Conservation (phyloP, 2,113 vertebrate genomes). For the Myiagra hebetior region DNA sequence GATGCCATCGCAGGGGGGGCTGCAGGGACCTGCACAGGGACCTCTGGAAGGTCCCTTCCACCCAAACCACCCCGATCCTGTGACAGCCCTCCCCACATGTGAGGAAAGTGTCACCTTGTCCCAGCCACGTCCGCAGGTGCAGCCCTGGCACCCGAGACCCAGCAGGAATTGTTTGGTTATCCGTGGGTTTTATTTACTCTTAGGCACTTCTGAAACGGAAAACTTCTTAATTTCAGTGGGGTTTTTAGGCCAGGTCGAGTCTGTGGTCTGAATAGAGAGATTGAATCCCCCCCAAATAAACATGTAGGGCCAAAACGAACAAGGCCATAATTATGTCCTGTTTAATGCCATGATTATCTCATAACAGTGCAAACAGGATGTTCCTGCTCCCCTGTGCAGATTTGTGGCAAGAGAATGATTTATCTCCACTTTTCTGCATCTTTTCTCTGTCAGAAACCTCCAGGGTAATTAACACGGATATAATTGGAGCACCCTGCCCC, state of each 20-base stretch:
- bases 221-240: background rate
- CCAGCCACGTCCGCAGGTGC: accelerated
- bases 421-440: background rate
- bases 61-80: background rate
- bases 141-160: background rate
- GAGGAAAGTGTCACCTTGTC: background rate
- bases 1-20: accelerated
- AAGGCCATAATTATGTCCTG: background rate
- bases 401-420: background rate
- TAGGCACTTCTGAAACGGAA: background rate
- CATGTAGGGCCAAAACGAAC: background rate
- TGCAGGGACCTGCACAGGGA: background rate
- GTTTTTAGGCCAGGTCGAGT: accelerated
- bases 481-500: background rate
- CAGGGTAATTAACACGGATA: background rate
- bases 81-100: accelerated
- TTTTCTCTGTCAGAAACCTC: background rate
- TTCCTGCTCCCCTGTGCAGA: background rate
- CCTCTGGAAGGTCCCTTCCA: background rate
- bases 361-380: background rate
- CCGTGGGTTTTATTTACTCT: background rate
- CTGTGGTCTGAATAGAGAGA: background rate
- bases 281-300: background rate
- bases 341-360: background rate
- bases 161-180: accelerated